Evolutionary conservation across 2,113 vertebrate genomes (phyloP).

Genomic region (Crotalus helleri): DNA sequence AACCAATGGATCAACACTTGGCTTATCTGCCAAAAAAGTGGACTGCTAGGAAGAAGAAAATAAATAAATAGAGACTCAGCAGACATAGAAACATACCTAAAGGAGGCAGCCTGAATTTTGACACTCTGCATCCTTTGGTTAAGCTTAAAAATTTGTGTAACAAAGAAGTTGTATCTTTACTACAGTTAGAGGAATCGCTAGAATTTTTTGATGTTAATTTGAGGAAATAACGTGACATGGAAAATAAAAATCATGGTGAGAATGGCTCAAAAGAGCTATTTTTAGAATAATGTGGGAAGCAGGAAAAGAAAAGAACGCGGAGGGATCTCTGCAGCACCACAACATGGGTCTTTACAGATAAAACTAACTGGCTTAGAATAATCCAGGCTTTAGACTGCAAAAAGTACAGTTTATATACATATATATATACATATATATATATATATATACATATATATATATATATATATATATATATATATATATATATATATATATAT

Average conservation of each 20-base stretch:
- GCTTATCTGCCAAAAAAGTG: too few species aligned
- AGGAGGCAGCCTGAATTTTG: neutral
- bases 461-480: too few species aligned
- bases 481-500: too few species aligned
- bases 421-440: too few species aligned
- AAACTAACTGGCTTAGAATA: neutral
- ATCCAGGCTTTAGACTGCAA: neutral
- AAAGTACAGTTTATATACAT: neutral
- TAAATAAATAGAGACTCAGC: neutral
- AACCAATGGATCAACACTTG: too few species aligned
- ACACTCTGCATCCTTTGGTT: too few species aligned
- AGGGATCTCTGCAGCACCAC: neutral
- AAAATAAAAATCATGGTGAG: neutral
- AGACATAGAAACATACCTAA: neutral
- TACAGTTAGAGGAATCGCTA: neutral
- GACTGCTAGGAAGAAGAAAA: neutral
- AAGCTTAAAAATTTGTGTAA: neutral
- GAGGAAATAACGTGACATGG: neutral
- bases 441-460: too few species aligned
- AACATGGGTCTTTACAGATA: neutral
- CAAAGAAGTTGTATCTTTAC: neutral
- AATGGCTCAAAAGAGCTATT: neutral
- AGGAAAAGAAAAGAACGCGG: neutral
- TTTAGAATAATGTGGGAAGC: neutral
- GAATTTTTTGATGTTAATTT: neutral